phyloP scores from a whole-genome alignment of 2,797 vertebrate species.

The Thamnophis elegans region DNA sequence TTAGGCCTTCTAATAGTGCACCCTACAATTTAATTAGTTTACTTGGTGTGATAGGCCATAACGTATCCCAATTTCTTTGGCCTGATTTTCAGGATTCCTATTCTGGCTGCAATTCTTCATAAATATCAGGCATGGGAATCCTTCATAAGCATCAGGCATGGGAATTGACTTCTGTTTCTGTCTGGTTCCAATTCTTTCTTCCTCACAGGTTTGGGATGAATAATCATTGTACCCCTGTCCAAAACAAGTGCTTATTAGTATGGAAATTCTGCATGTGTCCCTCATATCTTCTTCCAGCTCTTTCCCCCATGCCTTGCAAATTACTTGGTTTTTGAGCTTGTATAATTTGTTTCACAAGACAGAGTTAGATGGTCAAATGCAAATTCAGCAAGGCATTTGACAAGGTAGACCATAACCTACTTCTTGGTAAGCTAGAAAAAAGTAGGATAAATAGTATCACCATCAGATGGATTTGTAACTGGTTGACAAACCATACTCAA shows the following conservation, averaged over 20 bases:
- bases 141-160: too few species aligned
- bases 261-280: neutral
- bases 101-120: neutral
- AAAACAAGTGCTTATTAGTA: neutral
- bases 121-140: too few species aligned
- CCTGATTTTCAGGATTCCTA: neutral
- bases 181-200: neutral
- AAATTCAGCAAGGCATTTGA: neutral
- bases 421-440: too few species aligned
- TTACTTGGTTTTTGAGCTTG: neutral
- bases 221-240: neutral
- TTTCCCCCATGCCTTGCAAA: neutral
- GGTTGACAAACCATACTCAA: too few species aligned
- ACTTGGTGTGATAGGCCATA: neutral
- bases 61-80: neutral
- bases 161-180: neutral
- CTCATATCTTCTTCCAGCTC: neutral
- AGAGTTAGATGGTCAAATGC: neutral
- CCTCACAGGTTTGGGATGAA: neutral
- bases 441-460: too few species aligned
- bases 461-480: too few species aligned
- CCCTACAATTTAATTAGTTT: neutral
- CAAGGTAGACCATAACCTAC: too few species aligned
- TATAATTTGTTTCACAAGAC: neutral
- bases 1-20: neutral